phyloP scores from a whole-genome alignment of 2,113 vertebrate genomes.

The Apteryx mantelli region DNA sequence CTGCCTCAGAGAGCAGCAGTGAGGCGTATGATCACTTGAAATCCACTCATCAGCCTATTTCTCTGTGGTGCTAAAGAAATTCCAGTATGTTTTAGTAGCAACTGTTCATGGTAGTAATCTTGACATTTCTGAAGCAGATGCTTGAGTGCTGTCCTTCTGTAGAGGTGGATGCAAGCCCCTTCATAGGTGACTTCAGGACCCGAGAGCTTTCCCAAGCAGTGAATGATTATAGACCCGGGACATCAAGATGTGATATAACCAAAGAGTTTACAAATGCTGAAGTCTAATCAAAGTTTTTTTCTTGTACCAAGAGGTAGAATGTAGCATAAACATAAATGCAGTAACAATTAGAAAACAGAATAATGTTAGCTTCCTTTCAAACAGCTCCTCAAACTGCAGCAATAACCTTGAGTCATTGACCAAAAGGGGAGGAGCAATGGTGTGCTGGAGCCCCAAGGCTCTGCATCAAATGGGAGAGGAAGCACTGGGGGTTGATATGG shows the following conservation, averaged over 20 bases:
- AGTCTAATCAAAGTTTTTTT: background rate
- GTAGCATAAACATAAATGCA: background rate
- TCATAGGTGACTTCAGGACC: background rate
- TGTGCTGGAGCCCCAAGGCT: background rate
- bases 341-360: background rate
- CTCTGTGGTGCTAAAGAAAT: background rate
- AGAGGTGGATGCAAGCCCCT: background rate
- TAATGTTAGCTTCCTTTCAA: background rate
- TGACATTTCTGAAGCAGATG: background rate
- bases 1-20: background rate
- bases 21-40: background rate
- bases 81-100: background rate
- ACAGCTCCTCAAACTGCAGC: background rate
- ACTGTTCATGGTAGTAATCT: background rate
- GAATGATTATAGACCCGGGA: background rate
- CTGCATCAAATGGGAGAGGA: background rate
- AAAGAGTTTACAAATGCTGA: background rate
- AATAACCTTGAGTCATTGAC: background rate
- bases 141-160: background rate
- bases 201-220: too few relatives aligned
- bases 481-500: background rate
- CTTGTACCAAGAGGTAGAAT: background rate
- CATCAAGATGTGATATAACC: background rate
- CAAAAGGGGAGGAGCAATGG: background rate
- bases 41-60: background rate